Conservation (phyloP, 2,888 invertebrate species). For the Myathropa florea region DNA sequence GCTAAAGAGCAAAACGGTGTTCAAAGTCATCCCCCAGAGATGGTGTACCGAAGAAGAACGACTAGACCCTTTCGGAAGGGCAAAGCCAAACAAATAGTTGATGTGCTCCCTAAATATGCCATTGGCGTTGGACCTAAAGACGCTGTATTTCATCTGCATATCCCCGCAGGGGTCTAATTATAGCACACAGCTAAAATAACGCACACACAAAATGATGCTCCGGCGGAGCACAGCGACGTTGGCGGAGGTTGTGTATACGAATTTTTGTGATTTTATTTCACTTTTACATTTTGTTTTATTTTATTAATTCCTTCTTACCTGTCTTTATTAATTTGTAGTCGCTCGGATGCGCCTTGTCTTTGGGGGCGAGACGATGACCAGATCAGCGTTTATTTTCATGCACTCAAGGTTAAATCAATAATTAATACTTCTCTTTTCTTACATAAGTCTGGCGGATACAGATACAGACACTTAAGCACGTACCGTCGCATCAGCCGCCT, state of each 20-base stretch:
- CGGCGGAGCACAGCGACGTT: neutral
- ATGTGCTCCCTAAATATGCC: constrained; percentile 36
- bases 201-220: constrained; percentile 21
- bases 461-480: constrained; percentile 54
- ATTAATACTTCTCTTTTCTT: constrained; percentile 60
- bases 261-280: constrained; percentile 38
- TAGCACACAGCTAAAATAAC: constrained; percentile 55
- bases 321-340: constrained; percentile 45
- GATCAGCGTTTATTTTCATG: constrained; percentile 60
- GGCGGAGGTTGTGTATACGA: constrained; percentile 32
- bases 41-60: constrained; percentile 5
- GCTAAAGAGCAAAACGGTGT: constrained; percentile 23
- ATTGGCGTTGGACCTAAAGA: constrained; percentile 37
- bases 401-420: constrained; percentile 67
- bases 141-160: constrained; percentile 41
- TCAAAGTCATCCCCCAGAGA: neutral
- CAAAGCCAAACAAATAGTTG: constrained; percentile 45
- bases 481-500: constrained; percentile 19
- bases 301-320: constrained; percentile 43
- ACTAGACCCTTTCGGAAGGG: constrained; percentile 36
- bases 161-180: constrained; percentile 51
- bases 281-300: constrained; percentile 37
- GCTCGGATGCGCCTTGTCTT: neutral
- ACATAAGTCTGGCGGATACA: constrained; percentile 46
- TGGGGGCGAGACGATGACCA: neutral